Evolutionary conservation across 1,140 invertebrate species (phyloP).

Genomic region (Rhynchophorus ferrugineus): DNA sequence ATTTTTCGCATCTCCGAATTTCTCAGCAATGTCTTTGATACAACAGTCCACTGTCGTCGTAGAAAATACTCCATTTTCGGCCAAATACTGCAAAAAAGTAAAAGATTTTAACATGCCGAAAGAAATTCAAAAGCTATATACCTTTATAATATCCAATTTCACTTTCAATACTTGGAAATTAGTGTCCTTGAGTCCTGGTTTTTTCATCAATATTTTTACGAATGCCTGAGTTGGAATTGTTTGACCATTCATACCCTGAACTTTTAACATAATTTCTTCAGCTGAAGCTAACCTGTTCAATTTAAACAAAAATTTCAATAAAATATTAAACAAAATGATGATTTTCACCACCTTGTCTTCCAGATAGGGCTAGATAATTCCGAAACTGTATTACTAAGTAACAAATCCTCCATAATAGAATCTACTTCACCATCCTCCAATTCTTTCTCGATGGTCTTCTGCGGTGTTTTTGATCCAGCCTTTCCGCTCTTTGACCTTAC

Average conservation of each 20-base stretch:
- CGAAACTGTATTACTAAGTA: slow-evolving; percentile 54
- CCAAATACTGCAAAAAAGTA: slow-evolving; percentile 45
- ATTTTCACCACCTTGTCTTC: slow-evolving; percentile 58
- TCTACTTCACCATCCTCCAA: slow-evolving; percentile 62
- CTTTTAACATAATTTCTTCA: slow-evolving; percentile 60
- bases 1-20: slow-evolving; percentile 79
- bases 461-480: slow-evolving; percentile 35
- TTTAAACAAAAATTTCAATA: neutral
- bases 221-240: slow-evolving; percentile 69
- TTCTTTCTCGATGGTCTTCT: slow-evolving; percentile 45
- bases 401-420: slow-evolving; percentile 55
- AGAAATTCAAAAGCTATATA: slow-evolving; percentile 1
- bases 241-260: slow-evolving; percentile 54
- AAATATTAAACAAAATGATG: neutral
- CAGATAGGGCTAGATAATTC: slow-evolving; percentile 74
- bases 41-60: slow-evolving; percentile 66
- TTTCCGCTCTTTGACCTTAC: slow-evolving; percentile 33
- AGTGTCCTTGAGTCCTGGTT: slow-evolving; percentile 86
- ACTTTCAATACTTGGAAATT: slow-evolving; percentile 90
- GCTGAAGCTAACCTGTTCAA: slow-evolving; percentile 54
- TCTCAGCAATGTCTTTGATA: slow-evolving; percentile 73
- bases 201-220: slow-evolving; percentile 67
- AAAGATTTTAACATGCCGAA: neutral
- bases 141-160: slow-evolving; percentile 68
- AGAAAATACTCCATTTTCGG: slow-evolving; percentile 66